Conservation (phyloP, 23 tunicate species). For the Ciona savignyi region DNA sequence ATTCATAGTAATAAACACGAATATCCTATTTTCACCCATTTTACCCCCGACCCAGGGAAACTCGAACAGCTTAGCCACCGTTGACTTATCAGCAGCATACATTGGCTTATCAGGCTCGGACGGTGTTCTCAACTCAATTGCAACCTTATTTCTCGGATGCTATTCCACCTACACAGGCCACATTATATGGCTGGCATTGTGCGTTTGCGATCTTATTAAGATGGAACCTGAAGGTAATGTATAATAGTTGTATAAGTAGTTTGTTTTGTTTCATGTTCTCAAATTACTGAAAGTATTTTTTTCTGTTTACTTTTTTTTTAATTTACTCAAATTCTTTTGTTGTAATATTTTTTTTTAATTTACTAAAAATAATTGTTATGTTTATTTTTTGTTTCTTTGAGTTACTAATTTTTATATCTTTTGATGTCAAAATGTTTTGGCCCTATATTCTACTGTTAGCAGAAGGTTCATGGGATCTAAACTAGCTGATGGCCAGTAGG, state of each 20-base stretch:
- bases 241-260: no score
- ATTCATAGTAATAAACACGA: no score
- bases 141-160: conserved; percentile 26
- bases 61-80: conserved; percentile 75
- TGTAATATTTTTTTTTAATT: not conserved
- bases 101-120: conserved; percentile 52
- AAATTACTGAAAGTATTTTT: no score
- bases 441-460: no score
- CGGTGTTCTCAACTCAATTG: conserved; percentile 28
- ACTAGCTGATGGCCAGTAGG: no score
- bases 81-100: conserved; percentile 79
- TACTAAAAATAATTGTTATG: no score
- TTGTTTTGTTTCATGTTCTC: not conserved
- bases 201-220: conserved; percentile 36
- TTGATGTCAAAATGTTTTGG: no score
- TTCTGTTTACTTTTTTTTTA: not conserved
- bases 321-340: not conserved
- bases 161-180: conserved; percentile 71
- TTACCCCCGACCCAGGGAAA: conserved; percentile 84
- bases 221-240: not conserved
- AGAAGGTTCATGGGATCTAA: no score
- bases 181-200: conserved; percentile 58
- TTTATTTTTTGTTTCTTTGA: no score
- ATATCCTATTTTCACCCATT: no score
- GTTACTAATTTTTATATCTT: no score